Conservation (phyloP, 2,797 vertebrate genomes). For the Melopsittacus undulatus region DNA sequence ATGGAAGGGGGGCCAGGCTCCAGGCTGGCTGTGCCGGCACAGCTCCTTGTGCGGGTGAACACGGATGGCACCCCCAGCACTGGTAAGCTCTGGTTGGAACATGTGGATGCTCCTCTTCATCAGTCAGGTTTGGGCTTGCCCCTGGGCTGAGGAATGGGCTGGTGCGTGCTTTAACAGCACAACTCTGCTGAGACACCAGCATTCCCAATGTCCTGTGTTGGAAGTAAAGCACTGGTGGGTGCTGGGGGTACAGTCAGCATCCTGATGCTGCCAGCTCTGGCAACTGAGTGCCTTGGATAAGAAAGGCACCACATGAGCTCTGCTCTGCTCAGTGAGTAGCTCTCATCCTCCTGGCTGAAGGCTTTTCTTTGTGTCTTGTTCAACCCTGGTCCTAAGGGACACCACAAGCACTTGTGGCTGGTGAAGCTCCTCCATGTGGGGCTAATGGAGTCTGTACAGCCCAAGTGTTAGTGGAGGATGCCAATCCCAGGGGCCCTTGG, state of each 20-base stretch:
- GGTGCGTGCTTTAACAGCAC: neutral
- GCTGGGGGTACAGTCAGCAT: accelerated
- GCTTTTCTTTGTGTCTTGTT: neutral
- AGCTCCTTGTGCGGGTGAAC: conserved; percentile 78
- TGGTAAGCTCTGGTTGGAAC: conserved; percentile 71
- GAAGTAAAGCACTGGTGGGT: neutral
- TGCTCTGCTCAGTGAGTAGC: neutral
- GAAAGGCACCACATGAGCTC: neutral
- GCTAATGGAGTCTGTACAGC: neutral
- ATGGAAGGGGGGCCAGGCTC: neutral
- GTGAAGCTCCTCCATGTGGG: neutral
- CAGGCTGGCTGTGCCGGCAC: conserved; percentile 36
- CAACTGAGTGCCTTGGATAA: neutral
- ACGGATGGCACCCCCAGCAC: conserved; percentile 77
- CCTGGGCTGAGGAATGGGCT: neutral
- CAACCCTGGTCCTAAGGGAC: neutral
- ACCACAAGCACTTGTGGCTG: neutral
- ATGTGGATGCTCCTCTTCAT: neutral
- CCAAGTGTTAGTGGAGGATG: neutral
- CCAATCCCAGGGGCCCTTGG: neutral
- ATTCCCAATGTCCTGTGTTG: neutral
- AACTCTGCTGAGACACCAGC: neutral
- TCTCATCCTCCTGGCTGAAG: neutral
- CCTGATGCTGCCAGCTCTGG: neutral
- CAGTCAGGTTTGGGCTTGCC: neutral